Conservation (phyloP, 92 coral and sea anemone species). For the Zoanthus sansibaricus region DNA sequence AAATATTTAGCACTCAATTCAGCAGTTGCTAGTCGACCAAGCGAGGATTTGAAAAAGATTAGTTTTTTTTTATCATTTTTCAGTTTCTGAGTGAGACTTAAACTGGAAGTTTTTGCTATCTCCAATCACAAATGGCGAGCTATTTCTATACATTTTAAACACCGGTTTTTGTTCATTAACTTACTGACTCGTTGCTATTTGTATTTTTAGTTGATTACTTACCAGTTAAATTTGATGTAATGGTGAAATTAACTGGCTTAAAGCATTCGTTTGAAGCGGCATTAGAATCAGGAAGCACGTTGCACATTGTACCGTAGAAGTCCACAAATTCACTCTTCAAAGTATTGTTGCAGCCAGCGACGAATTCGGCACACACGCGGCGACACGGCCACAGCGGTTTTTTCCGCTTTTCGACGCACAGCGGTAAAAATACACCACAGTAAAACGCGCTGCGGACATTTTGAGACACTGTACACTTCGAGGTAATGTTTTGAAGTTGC, state of each 20-base stretch:
- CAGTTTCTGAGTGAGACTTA: too few relatives aligned
- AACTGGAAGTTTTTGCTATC: too few relatives aligned
- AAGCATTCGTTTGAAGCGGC: conserved; percentile 28
- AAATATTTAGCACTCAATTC: too few relatives aligned
- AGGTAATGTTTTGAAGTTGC: not conserved
- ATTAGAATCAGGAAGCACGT: conserved; percentile 24
- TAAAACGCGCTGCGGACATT: not conserved
- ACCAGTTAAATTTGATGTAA: not conserved
- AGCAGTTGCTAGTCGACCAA: too few relatives aligned
- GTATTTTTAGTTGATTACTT: not conserved
- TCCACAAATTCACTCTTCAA: not conserved
- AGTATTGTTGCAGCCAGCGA: not conserved
- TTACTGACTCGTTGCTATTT: too few relatives aligned
- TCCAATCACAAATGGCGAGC: too few relatives aligned
- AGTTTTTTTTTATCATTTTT: too few relatives aligned
- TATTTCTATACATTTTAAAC: too few relatives aligned
- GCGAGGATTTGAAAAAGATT: too few relatives aligned
- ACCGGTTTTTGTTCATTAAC: too few relatives aligned
- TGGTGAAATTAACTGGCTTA: not conserved
- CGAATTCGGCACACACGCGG: conserved; percentile 27
- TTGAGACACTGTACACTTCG: not conserved
- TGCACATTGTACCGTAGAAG: conserved; percentile 30
- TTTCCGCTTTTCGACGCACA: conserved; percentile 18
- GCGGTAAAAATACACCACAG: conserved; percentile 24
- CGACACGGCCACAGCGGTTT: conserved; percentile 22